Evolutionary conservation across 2,888 invertebrate genomes (phyloP), one percentile per base, ranked within the genome.

Genomic region (Nomada fucata): DNA sequence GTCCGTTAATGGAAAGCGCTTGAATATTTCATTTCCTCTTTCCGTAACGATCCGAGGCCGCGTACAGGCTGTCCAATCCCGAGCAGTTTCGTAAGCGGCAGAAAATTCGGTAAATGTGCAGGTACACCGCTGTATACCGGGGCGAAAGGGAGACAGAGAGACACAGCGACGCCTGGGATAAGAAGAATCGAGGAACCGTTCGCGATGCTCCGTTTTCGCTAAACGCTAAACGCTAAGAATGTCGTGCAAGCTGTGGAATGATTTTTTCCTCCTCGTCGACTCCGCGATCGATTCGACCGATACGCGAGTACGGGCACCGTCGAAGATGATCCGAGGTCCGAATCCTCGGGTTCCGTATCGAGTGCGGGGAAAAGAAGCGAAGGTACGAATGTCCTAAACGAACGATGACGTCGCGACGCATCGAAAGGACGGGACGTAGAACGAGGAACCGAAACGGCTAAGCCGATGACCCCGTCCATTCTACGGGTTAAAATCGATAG

Each of bases 1-100:
- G 88, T 82, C 87, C 89, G 91, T 92, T 92, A 92, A 92, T 92
- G 92, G 92, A 92, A 90, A 92, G 91, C 90, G 85, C 87, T 88
- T 92, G 89, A 92, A 92, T 92, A 90, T 91, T 92, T 92, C 88
- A 92, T 90, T 84, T 53, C 26, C 77, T 77, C 52, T 61, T 70
- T 63, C 70, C 55, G 83, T 80, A 78, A 71, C 65, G 67, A 82
- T 77, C 64, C 81, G 71, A 77, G 59, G 55, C n/a, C 55, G 67
- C 64, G 50, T 69, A 61, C 67, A 52, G 76, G 50, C 64, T 72
- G 79, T 59, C 74, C 83, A 42, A 65, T 61, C 23, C 79, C 36
- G 15, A 29, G 11, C 26, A 20, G 29, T 20, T 44, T 47, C 53
- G 13, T 44, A 68, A 70, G 20, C 61, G 69, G 44, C 20, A 29